phyloP scores from a whole-genome alignment of 2,888 invertebrate genomes.

The Eulithis prunata region DNA sequence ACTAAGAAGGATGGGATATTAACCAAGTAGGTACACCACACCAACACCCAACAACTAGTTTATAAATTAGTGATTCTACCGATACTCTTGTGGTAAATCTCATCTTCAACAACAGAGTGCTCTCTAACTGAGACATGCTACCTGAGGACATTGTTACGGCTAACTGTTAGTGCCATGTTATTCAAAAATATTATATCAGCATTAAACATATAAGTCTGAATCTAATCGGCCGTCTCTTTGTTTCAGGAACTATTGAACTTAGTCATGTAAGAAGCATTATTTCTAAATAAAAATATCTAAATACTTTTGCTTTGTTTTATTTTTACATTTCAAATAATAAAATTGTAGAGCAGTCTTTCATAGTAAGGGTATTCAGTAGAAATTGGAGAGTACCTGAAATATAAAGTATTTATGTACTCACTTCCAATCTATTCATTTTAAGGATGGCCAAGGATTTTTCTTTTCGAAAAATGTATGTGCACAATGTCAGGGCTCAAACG shows the following conservation, averaged over 20 bases:
- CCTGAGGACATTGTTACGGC: too few relatives aligned
- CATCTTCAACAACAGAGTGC: too few relatives aligned
- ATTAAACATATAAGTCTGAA: too few relatives aligned
- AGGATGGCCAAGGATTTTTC: too few relatives aligned
- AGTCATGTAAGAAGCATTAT: slow-evolving; percentile 53
- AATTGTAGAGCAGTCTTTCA: slow-evolving; percentile 20
- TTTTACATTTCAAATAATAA: slow-evolving; percentile 16
- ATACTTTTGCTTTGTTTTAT: slow-evolving; percentile 49
- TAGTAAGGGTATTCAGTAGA: background rate
- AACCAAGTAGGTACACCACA: slow-evolving; percentile 88
- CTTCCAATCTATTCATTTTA: too few relatives aligned
- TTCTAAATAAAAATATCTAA: slow-evolving; percentile 57
- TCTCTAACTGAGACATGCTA: too few relatives aligned
- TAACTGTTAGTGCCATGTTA: background rate
- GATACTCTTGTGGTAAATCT: too few relatives aligned
- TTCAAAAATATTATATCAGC: too few relatives aligned
- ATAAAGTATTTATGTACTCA: too few relatives aligned
- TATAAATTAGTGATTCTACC: too few relatives aligned
- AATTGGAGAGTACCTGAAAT: slow-evolving; percentile 1
- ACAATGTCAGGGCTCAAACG: too few relatives aligned
- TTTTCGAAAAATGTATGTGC: too few relatives aligned
- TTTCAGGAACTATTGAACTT: slow-evolving; percentile 79
- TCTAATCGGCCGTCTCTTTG: slow-evolving; percentile 46
- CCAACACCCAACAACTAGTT: background rate
- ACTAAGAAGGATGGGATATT: slow-evolving; percentile 97